phyloP scores from a whole-genome alignment of 1,140 invertebrate genomes.

The Diorhabda elongata region DNA sequence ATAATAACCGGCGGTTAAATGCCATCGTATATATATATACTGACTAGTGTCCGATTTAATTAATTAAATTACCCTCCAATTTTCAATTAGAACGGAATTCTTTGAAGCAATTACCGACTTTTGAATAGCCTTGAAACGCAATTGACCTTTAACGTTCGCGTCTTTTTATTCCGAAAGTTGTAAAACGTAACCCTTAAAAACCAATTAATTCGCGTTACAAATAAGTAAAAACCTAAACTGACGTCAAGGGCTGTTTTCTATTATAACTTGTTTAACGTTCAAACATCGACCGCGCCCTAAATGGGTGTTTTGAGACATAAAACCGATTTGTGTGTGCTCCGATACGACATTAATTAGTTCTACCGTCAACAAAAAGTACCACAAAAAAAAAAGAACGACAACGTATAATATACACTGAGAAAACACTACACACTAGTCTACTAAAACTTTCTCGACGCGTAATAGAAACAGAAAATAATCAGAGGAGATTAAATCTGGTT shows the following conservation, averaged over 20 bases:
- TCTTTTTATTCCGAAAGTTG: no score
- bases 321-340: conserved; percentile 16
- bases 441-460: no score
- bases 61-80: neutral
- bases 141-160: no score
- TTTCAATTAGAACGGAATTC: no score
- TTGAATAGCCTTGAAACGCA: no score
- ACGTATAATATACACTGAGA: neutral
- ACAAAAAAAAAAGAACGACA: neutral
- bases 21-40: neutral
- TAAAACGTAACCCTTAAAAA: neutral
- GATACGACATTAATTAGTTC: conserved; percentile 14
- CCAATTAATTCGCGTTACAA: neutral
- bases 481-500: no score
- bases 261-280: conserved; percentile 16
- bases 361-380: neutral
- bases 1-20: neutral
- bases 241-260: conserved; percentile 12
- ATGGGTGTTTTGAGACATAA: conserved; percentile 20
- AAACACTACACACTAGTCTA: no score
- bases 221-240: conserved; percentile 5
- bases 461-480: no score
- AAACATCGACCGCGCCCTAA: conserved; percentile 18
- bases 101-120: no score
- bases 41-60: neutral